These are phyloP conservation scores for Pipistrellus pygmaeus DNA, from an alignment of 2,797 vertebrate species.

Conservation along the genomic window DNA sequence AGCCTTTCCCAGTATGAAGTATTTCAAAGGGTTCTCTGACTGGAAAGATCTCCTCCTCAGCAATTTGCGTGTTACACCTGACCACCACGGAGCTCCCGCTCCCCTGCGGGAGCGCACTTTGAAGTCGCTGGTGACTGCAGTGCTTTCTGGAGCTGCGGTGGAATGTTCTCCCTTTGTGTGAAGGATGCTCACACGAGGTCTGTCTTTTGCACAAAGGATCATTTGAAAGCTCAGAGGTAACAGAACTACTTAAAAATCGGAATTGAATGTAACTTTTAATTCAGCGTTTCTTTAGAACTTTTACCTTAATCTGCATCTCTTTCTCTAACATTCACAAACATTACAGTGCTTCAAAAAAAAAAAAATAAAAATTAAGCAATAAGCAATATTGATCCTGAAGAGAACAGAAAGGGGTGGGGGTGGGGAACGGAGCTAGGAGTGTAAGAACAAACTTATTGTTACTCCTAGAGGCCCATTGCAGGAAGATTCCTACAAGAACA, in stretches of 20 bases:
- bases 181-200: not conserved
- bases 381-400: not conserved
- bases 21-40: not conserved
- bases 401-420: not conserved
- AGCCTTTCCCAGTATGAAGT: not conserved
- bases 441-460: not conserved
- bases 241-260: not conserved
- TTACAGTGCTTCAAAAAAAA: not conserved
- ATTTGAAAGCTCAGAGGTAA: conserved; percentile 37
- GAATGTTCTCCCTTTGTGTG: not conserved
- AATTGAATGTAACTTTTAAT: not conserved
- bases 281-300: not conserved
- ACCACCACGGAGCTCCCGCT: no score
- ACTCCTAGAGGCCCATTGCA: not conserved
- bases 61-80: not conserved
- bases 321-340: not conserved
- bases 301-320: not conserved
- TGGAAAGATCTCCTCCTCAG: not conserved
- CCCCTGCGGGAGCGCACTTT: not conserved
- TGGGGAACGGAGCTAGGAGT: not conserved
- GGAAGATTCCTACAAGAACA: no score
- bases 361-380: not conserved
- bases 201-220: not conserved
- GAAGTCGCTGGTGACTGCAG: not conserved
- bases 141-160: not conserved